Evolutionary conservation across 2,113 vertebrate genomes (phyloP).

Genomic region (Megalops atlanticus): DNA sequence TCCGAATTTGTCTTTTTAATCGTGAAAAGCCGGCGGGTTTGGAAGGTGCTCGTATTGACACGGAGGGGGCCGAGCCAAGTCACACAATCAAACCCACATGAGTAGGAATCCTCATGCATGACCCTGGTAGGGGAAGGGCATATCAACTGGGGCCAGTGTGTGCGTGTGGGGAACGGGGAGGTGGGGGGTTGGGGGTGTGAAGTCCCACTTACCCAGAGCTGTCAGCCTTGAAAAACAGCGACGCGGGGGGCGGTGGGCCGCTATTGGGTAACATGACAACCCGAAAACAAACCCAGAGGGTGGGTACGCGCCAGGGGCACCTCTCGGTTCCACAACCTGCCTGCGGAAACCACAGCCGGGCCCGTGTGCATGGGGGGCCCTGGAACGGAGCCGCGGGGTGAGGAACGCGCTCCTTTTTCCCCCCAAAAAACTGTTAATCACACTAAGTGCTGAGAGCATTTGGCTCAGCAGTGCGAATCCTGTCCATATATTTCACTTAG

Average conservation of each 20-base stretch:
- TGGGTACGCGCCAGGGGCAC: background rate
- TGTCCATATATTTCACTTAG: conserved; percentile 10
- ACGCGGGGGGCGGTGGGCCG: no score
- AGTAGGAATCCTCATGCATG: conserved; percentile 54
- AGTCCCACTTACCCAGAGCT: no score
- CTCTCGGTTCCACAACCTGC: background rate
- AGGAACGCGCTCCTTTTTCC: background rate
- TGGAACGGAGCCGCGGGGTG: conserved; percentile 7
- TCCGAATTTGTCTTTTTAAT: conserved; percentile 62
- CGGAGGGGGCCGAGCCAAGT: conserved; percentile 49
- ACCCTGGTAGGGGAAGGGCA: conserved; percentile 54
- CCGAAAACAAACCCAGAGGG: background rate
- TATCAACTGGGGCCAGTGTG: no score
- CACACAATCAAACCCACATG: conserved; percentile 61
- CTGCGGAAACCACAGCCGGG: background rate
- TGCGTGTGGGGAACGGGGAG: no score
- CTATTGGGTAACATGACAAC: no score
- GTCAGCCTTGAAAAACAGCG: no score
- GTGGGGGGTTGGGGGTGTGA: no score
- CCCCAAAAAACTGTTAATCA: conserved; percentile 27
- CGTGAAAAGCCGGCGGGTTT: conserved; percentile 64
- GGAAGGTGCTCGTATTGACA: conserved; percentile 62
- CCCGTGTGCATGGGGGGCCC: background rate
- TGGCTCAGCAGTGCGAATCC: conserved; percentile 15
- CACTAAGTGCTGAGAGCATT: conserved; percentile 22